Base-by-base conservation (phyloP, 2,888 invertebrate species). In the Polydrusus pterygomalis region DNA sequence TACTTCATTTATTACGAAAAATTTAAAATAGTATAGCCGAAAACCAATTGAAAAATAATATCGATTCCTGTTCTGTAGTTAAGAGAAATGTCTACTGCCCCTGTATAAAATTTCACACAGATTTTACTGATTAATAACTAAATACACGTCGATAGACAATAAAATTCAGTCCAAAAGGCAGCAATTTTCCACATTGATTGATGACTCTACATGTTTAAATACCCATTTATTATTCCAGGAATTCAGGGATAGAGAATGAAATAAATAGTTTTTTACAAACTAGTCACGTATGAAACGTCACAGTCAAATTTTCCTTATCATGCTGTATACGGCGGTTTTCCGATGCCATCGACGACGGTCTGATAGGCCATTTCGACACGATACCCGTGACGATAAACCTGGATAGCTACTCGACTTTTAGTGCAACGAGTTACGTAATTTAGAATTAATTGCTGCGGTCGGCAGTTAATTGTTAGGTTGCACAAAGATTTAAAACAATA, bases 281-380 rank as follows among this genome's bases (percentile, higher is more conserved):
- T 15, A 34, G 34, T 34, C 56, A 56, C 56, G 56, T 34, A 34
- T 30, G 8, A 56, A 34, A 18, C 47, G 47, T 47, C 47, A 47
- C 34, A 56, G 15, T 10, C 56, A 56, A 56, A 56, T 34, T 56
- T 56, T 56, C 56, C 15, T 34, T 15, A 34, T 56, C 56, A 9
- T 5, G 10, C 58, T 60, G 10, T 6, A 60, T 40, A 17, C 58
- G 38, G 38, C 7, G 58, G 38, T 60, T 60, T 60, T 11, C 18
- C 18, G 8, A 38, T 60, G 18, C 17, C 58, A 60, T 60, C 58
- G 58, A 60, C 58, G 58, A 60, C 58, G 38, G 17, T 40, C 9
- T 60, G 58, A 60, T 38, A 60, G 38, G 30, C 58, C 58, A 60
- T 60, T 60, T 60, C 17, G 25, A 38, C 58, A 25, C 34, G 58